Conservation (phyloP, 2,888 invertebrate genomes). For the Diplazon laetatorius region DNA sequence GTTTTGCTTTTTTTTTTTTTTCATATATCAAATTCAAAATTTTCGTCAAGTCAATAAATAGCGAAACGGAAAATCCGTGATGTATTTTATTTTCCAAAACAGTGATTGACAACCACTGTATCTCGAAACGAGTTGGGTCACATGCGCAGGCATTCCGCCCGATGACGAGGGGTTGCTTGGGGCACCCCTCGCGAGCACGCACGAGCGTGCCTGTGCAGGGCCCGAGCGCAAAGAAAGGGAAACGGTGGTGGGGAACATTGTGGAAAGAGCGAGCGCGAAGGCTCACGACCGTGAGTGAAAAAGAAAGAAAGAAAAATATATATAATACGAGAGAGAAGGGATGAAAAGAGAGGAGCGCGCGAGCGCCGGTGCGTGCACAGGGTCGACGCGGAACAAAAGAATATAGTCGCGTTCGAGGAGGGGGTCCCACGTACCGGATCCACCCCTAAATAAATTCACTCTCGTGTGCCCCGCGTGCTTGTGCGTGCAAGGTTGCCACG, state of each 20-base stretch:
- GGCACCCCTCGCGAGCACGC: constrained; percentile 75
- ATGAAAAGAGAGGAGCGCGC: constrained; percentile 68
- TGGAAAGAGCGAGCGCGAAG: constrained; percentile 55
- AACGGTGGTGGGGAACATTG: constrained; percentile 62
- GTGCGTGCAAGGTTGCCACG: constrained; percentile 75
- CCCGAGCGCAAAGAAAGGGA: constrained; percentile 58
- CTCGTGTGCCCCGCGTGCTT: constrained; percentile 51
- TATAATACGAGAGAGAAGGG: constrained; percentile 55
- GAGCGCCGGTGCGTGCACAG: constrained; percentile 73
- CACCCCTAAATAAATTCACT: constrained; percentile 78
- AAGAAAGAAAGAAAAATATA: too few relatives aligned
- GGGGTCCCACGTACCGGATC: constrained; percentile 69
- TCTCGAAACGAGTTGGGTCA: constrained; percentile 50
- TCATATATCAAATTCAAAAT: neutral
- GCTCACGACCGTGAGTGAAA: constrained; percentile 46
- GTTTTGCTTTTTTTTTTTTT: neutral
- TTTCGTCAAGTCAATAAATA: constrained; percentile 1
- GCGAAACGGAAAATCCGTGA: constrained; percentile 23
- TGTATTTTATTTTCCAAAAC: too few relatives aligned
- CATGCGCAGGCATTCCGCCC: constrained; percentile 59
- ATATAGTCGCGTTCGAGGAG: constrained; percentile 79
- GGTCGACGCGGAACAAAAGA: constrained; percentile 79
- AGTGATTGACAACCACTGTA: constrained; percentile 63
- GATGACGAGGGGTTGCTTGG: constrained; percentile 72
- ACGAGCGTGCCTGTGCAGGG: constrained; percentile 72